Conservation (phyloP, 1,140 invertebrate species). For the Nebria ingens region DNA sequence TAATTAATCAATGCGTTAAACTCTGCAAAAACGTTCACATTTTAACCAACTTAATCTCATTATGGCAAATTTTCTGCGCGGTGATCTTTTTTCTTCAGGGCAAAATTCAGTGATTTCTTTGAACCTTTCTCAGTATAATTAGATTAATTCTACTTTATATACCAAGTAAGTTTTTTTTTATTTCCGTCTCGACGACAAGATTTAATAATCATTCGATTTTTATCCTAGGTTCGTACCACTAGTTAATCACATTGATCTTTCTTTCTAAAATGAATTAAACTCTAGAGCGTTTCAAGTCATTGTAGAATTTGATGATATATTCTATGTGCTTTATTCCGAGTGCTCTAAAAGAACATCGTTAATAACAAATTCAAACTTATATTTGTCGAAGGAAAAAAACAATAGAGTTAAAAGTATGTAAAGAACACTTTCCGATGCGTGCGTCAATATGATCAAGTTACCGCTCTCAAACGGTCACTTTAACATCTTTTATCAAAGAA, state of each 20-base stretch:
- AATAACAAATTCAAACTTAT: too few species aligned
- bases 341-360: too few species aligned
- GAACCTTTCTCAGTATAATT: not conserved
- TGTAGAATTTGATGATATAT: too few species aligned
- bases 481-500: too few species aligned
- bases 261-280: too few species aligned
- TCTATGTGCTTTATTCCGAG: too few species aligned
- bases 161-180: not conserved
- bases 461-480: too few species aligned
- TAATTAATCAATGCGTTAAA: conserved; percentile 3
- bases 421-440: not conserved
- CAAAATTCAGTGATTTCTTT: not conserved
- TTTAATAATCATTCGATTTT: not conserved
- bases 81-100: not conserved
- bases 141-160: conserved; percentile 2
- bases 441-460: not conserved
- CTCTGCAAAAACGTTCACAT: not conserved
- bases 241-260: too few species aligned
- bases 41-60: not conserved
- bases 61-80: not conserved
- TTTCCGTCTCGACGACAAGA: too few species aligned
- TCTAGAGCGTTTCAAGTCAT: too few species aligned
- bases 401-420: not conserved
- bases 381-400: not conserved
- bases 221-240: too few species aligned